Base-by-base conservation (phyloP, 1,140 invertebrate genomes). In the Lethocerus indicus region DNA sequence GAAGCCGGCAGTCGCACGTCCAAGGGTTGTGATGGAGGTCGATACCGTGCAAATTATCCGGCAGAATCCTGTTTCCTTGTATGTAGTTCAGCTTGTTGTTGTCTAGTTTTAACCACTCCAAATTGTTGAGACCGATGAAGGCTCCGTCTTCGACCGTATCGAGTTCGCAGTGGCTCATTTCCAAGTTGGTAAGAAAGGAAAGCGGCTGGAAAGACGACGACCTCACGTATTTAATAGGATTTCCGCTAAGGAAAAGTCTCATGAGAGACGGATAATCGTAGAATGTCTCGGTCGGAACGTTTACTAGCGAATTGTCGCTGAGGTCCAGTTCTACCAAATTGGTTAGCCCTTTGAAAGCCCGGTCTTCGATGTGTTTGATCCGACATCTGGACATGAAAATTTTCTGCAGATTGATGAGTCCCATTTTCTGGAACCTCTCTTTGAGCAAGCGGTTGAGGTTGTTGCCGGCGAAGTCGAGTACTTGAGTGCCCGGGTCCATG, bases 261-360 rank as follows among this genome's bases (percentile, higher is more conserved):
- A 90, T 89, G 49, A 93, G 65, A 2, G 79, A 79, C 25, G 77
- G 74, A 57, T 79, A 82, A 58, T 83, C 81, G 9, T 73, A 63
- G 56, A 91, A 86, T 14, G 83, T 79, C 29, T 75, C 72, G 12
- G 78, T 77, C 1, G 88, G 87, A 54, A 92, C 72, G 27, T 75
- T 65, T 24, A 76, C 74, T 54, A 92, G 66, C 43, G 77, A 71
- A 65, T 93, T 93, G 54, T 81, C 74, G 9, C 82, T 83, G 1
- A 93, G 67, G 67, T 93, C 88, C 53, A 93, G 66, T 63, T 91
- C 87, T 2, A 93, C 84, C 16, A 93, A 67, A 62, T 91, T 92
- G 7, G 81, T 80, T 21, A 93, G 69, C 1, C 87, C 85, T 24
- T 75, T 71, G 61, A 92, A 89, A 2, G 87, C 79, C 53, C 73